Conservation (phyloP, 1,140 invertebrate species). For the Scaptomyza graminum region DNA sequence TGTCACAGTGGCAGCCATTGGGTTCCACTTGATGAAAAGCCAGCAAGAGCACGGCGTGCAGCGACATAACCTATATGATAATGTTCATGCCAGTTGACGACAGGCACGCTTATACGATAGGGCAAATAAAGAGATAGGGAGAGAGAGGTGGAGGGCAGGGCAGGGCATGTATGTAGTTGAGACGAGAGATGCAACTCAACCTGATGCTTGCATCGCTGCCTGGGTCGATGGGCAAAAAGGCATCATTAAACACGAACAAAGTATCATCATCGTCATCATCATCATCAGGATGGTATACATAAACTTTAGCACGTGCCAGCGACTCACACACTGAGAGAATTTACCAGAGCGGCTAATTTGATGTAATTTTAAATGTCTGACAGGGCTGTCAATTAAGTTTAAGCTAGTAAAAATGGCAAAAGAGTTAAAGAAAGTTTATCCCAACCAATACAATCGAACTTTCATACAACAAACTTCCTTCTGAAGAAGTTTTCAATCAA, state of each 20-base stretch:
- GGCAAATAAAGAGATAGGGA: neutral
- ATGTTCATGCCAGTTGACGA: constrained; percentile 45
- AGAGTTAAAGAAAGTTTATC: too few species aligned
- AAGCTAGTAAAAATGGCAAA: too few species aligned
- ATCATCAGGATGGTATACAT: constrained; percentile 57
- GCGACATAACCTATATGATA: constrained; percentile 71
- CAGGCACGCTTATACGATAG: neutral
- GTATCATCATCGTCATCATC: constrained; percentile 64
- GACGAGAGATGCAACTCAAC: constrained; percentile 28
- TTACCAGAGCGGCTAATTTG: neutral
- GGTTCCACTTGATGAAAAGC: constrained; percentile 67
- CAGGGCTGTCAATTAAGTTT: too few species aligned
- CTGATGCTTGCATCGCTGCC: neutral
- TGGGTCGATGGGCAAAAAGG: constrained; percentile 65
- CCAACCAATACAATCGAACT: too few species aligned
- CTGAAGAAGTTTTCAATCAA: too few species aligned
- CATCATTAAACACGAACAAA: constrained; percentile 81
- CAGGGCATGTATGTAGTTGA: too few species aligned
- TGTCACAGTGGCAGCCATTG: constrained; percentile 45
- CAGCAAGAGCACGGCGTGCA: constrained; percentile 48
- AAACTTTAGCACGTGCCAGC: constrained; percentile 68
- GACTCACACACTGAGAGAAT: constrained; percentile 44
- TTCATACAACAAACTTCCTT: too few species aligned
- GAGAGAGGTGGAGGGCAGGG: neutral
- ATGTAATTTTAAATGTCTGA: too few species aligned